These are phyloP conservation scores for Gastrophryne carolinensis DNA, from an alignment of 2,797 vertebrate species.

Conservation along the genomic window DNA sequence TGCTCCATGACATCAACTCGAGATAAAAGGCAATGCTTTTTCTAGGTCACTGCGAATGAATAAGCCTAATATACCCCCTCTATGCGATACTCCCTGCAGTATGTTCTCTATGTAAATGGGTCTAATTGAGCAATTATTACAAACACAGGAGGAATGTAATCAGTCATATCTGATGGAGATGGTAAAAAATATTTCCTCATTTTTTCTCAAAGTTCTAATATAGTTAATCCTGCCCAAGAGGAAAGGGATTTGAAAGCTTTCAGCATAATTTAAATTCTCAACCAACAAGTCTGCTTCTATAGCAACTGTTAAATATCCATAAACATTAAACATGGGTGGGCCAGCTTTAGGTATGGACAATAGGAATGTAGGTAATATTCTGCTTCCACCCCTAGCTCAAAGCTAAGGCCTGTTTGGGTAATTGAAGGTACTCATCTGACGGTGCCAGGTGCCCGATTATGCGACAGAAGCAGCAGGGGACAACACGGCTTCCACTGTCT, in stretches of 20 bases:
- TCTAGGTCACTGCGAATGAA: conserved; percentile 46
- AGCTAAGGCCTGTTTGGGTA: too few species aligned
- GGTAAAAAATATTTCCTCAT: conserved; percentile 9
- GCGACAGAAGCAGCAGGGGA: too few species aligned
- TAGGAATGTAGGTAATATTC: too few species aligned
- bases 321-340: too few species aligned
- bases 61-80: conserved; percentile 26
- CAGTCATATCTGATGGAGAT: conserved; percentile 32
- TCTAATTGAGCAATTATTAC: conserved; percentile 46
- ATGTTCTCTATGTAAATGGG: conserved; percentile 40
- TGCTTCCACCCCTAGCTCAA: too few species aligned
- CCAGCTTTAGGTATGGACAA: too few species aligned
- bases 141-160: conserved; percentile 39
- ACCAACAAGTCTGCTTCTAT: conserved; percentile 6
- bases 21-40: conserved; percentile 32
- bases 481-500: too few species aligned
- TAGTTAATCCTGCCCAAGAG: not conserved
- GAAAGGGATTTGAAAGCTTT: conserved; percentile 7
- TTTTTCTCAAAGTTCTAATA: conserved; percentile 30
- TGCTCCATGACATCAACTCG: conserved; percentile 36
- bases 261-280: conserved; percentile 1
- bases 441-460: too few species aligned
- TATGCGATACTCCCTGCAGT: conserved; percentile 29
- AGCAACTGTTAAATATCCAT: too few species aligned
- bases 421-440: too few species aligned